Base-by-base conservation (phyloP, 1,140 invertebrate species). In the Battus philenor region DNA sequence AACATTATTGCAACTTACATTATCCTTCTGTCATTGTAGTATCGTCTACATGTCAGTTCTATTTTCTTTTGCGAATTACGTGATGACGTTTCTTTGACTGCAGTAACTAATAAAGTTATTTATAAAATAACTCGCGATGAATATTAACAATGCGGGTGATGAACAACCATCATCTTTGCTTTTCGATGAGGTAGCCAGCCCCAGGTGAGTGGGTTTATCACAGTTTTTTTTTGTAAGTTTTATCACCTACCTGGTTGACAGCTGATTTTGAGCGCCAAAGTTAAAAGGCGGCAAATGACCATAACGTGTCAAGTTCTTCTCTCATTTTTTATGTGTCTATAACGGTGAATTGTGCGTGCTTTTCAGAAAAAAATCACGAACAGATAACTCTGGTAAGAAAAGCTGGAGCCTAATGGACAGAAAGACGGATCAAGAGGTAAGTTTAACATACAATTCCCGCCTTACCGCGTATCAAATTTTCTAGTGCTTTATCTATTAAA, bases 211-310 rank as follows among this genome's bases (percentile, higher is more conserved):
- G 4, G 7, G 26, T 8, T 46, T 41, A 26, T 2, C 13, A 20
- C 15, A 39, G 22, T 46, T 46, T 30, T 30, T 13, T 46, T 43
- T 33, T 30, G 4, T 20, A 43, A 29, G 41, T 46, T 43, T 27
- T 22, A 3, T 3, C 7, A 2, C 9, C 18, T 52, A 53, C 50
- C 26, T 65, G 57, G 53, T 11, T 83, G 79, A 80, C 79, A 83
- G 79, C 75, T 83, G 76, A 83, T 80, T 72, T 60, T 57, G 16
- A 52, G 76, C 76, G 79, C 54, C 60, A 80, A 83, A 80, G 66
- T 82, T 44, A 57, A 79, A 82, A 61, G 70, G 79, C 79, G 76
- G 60, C 48, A 82, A 74, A 66, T 24, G 17, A 24, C 18, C 31
- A 12, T 12, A 54, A 54, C 52, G 57, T 64, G 44, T 50, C 41